Evolutionary conservation across 2,888 invertebrate genomes (phyloP).

Genomic region (Keiferia lycopersicella): DNA sequence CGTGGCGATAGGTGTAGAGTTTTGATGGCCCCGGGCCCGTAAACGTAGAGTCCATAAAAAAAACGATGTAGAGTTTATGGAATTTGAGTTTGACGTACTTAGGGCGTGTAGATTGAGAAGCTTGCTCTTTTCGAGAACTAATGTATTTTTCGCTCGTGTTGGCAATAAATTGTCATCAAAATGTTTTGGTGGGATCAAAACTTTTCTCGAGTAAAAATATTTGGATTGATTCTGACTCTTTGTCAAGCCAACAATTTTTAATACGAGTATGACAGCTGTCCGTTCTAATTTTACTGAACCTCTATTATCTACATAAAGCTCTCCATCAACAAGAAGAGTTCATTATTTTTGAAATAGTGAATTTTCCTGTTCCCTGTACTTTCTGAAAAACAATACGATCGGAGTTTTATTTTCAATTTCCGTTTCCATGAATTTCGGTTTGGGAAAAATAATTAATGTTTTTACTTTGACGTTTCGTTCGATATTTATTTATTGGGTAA

Average conservation of each 20-base stretch:
- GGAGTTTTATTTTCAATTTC: neutral
- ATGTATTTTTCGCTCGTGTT: no score
- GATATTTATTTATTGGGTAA: neutral
- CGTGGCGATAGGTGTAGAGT: no score
- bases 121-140: no score
- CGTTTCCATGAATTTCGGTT: neutral
- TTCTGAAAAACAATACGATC: neutral
- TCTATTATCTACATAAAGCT: neutral
- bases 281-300: neutral
- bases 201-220: no score
- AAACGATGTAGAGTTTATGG: no score
- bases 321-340: neutral
- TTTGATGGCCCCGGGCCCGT: no score
- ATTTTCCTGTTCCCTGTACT: neutral
- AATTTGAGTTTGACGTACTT: no score
- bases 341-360: neutral
- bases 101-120: no score
- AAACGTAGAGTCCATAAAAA: no score
- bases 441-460: neutral
- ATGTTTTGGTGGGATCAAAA: no score
- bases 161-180: no score
- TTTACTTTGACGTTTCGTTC: neutral
- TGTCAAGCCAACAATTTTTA: neutral
- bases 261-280: neutral
- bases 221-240: neutral